Evolutionary conservation across 2,888 invertebrate genomes (phyloP).

Genomic region (Amblyjoppa fuscipennis): DNA sequence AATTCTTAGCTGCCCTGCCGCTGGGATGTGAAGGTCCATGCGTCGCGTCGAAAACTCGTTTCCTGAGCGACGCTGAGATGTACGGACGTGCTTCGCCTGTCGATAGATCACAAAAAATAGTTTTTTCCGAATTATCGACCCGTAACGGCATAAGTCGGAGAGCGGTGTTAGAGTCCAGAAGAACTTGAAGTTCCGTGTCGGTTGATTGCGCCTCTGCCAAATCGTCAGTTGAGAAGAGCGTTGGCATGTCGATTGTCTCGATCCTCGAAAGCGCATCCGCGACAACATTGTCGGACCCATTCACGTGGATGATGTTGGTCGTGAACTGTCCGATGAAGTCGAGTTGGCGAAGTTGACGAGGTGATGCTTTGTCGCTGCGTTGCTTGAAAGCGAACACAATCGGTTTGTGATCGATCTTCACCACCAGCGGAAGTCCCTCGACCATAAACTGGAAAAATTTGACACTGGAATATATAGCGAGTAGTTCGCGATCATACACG

Average conservation of each 20-base stretch:
- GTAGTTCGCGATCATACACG: constrained; percentile 45
- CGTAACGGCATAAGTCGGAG: constrained; percentile 1
- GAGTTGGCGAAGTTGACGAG: constrained; percentile 36
- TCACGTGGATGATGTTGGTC: constrained; percentile 49
- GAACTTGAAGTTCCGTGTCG: constrained; percentile 16
- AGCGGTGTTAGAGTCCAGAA: background rate
- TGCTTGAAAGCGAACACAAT: constrained; percentile 40
- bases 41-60: constrained; percentile 60
- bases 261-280: constrained; percentile 54
- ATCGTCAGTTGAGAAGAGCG: background rate
- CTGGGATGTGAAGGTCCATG: constrained; percentile 69
- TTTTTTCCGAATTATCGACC: background rate
- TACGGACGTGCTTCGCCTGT: constrained; percentile 63
- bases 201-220: constrained; percentile 11
- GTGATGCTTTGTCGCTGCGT: constrained; percentile 45
- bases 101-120: constrained; percentile 68
- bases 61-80: constrained; percentile 65
- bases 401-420: constrained; percentile 56
- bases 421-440: constrained; percentile 39
- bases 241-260: constrained; percentile 13
- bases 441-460: constrained; percentile 47
- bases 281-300: constrained; percentile 37
- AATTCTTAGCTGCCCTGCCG: constrained; percentile 50
- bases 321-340: constrained; percentile 56
- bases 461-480: constrained; percentile 27